Evolutionary conservation across 2,113 vertebrate genomes (phyloP).

Genomic region (Petaurus breviceps): DNA sequence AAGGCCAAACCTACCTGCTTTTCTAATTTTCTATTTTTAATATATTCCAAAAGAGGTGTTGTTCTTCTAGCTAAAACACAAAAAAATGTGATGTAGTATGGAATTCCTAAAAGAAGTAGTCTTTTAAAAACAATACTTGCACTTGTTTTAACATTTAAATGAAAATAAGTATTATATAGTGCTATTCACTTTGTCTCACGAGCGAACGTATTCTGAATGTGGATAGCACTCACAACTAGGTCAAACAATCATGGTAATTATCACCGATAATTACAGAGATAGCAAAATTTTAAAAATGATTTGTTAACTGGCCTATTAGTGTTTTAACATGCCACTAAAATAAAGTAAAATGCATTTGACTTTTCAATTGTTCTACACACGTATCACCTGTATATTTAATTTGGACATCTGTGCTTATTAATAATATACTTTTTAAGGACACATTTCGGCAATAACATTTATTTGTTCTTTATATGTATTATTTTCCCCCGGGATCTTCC

Average conservation of each 20-base stretch:
- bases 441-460: not conserved
- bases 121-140: conserved; percentile 70
- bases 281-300: not conserved
- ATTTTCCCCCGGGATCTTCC: not conserved
- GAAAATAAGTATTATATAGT: conserved; percentile 48
- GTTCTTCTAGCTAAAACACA: conserved; percentile 94
- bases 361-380: not conserved
- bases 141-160: conserved; percentile 72
- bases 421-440: not conserved
- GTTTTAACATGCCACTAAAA: not conserved
- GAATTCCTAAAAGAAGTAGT: conserved; percentile 78
- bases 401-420: conserved; percentile 1
- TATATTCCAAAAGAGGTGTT: conserved; percentile 98
- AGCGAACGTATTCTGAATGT: conserved; percentile 9
- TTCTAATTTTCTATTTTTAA: conserved; percentile 99
- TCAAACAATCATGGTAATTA: not conserved
- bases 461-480: not conserved
- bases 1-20: conserved; percentile 92
- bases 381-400: not conserved
- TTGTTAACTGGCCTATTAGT: not conserved
- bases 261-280: not conserved
- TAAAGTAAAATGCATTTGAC: not conserved
- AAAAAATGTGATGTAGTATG: conserved; percentile 79
- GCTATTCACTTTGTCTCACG: conserved; percentile 22
- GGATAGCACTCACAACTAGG: not conserved